These are phyloP conservation scores for Eupithecia subumbrata DNA, from an alignment of 2,888 invertebrate genomes.

Conservation along the genomic window DNA sequence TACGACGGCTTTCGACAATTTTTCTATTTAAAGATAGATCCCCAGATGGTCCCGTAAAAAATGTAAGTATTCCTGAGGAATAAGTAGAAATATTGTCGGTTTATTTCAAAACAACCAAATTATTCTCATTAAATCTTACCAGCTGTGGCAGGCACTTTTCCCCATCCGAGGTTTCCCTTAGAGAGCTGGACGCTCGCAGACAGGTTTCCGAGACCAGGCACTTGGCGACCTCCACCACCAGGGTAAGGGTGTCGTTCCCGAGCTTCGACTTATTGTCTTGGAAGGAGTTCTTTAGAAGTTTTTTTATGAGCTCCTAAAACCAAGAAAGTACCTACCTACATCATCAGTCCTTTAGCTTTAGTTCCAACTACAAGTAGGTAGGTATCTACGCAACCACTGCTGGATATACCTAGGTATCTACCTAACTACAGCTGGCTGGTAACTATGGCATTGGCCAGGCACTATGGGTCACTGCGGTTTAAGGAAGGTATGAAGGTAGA, in stretches of 20 bases:
- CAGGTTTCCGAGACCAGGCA: constrained; percentile 82
- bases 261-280: constrained; percentile 83
- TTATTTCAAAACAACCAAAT: background rate
- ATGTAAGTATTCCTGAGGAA: background rate
- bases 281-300: constrained; percentile 79
- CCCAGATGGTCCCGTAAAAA: background rate
- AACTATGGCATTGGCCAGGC: too few species aligned
- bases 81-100: too few species aligned
- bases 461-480: too few species aligned
- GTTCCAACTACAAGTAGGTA: background rate
- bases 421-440: too few species aligned
- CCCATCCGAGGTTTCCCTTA: constrained; percentile 71
- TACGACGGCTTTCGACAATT: too few species aligned
- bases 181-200: constrained; percentile 78
- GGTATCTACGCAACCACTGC: too few species aligned
- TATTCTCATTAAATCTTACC: constrained; percentile 58
- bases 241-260: constrained; percentile 79
- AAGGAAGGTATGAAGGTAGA: background rate
- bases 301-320: constrained; percentile 80
- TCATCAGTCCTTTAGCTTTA: background rate
- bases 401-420: too few species aligned
- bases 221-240: constrained; percentile 81
- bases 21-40: background rate
- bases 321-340: background rate
- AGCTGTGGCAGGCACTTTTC: constrained; percentile 83